Conservation (phyloP, 1,140 invertebrate genomes). For the Thereuonema tuberculata region DNA sequence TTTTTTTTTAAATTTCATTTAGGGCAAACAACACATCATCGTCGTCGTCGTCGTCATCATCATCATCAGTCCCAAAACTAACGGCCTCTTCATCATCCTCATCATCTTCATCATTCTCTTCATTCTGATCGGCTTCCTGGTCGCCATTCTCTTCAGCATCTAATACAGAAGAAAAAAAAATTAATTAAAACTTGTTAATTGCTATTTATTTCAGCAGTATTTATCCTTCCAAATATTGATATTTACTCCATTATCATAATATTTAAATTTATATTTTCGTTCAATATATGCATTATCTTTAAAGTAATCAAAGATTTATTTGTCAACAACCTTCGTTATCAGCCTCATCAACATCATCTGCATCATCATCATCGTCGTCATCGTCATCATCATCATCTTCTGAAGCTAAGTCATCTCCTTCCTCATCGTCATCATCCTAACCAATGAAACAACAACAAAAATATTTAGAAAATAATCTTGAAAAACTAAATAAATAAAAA, state of each 20-base stretch:
- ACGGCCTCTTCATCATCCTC: slow-evolving; percentile 35
- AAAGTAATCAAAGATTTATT: background rate
- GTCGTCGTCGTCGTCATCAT: slow-evolving; percentile 30
- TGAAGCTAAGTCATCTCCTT: slow-evolving; percentile 26
- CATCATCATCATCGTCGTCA: slow-evolving; percentile 35
- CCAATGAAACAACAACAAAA: too few species aligned
- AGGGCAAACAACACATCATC: slow-evolving; percentile 19
- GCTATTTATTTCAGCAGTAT: background rate
- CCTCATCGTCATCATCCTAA: slow-evolving; percentile 27
- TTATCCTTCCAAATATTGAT: background rate
- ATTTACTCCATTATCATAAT: background rate
- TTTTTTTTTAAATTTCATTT: background rate
- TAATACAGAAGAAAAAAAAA: slow-evolving; percentile 32
- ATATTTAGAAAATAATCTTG: too few species aligned
- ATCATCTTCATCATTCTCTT: slow-evolving; percentile 31
- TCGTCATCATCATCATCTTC: slow-evolving; percentile 32
- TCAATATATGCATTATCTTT: too few species aligned
- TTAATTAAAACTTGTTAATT: background rate
- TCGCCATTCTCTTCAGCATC: slow-evolving; percentile 33
- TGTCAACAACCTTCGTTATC: background rate
- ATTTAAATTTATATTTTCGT: background rate
- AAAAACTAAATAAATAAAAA: slow-evolving; percentile 12
- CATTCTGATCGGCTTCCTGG: slow-evolving; percentile 32
- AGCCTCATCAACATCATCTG: slow-evolving; percentile 1
- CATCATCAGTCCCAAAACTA: slow-evolving; percentile 27